Percentiles rank a stretch among this genome's conserved stretches.
phyloP scores from a whole-genome alignment of 2,113 vertebrate genomes.

The Burhinus oedicnemus region DNA sequence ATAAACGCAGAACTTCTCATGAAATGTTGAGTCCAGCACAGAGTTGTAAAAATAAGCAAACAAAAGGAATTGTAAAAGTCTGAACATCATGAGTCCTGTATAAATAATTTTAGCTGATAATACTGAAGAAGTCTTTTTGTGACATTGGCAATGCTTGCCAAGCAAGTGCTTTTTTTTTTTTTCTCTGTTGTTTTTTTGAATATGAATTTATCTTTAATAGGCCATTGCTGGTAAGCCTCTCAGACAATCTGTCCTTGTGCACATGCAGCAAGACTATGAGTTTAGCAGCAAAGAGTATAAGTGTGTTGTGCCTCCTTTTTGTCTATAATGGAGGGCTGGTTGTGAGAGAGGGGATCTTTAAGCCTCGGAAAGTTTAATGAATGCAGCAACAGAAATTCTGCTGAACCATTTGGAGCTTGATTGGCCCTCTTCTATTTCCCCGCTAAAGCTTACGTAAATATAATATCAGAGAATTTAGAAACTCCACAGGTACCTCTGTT shows the following conservation, averaged over 20 bases:
- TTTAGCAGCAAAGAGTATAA: background rate
- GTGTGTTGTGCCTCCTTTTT: background rate
- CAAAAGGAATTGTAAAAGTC: background rate
- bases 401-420: background rate
- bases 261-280: background rate
- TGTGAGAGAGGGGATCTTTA: background rate
- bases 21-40: background rate
- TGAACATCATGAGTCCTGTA: background rate
- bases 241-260: background rate
- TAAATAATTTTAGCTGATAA: background rate
- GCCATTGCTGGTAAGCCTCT: background rate
- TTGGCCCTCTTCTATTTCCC: accelerated
- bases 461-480: background rate
- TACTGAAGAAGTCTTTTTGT: background rate
- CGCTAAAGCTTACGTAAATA: background rate
- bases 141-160: background rate
- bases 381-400: background rate
- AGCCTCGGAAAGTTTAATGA: background rate
- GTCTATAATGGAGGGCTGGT: accelerated
- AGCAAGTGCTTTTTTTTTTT: background rate
- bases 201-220: background rate
- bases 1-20: background rate
- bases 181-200: background rate
- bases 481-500: background rate
- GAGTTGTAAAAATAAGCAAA: background rate